phyloP scores from a whole-genome alignment of 2,113 vertebrate genomes.

The Dicerorhinus sumatrensis region DNA sequence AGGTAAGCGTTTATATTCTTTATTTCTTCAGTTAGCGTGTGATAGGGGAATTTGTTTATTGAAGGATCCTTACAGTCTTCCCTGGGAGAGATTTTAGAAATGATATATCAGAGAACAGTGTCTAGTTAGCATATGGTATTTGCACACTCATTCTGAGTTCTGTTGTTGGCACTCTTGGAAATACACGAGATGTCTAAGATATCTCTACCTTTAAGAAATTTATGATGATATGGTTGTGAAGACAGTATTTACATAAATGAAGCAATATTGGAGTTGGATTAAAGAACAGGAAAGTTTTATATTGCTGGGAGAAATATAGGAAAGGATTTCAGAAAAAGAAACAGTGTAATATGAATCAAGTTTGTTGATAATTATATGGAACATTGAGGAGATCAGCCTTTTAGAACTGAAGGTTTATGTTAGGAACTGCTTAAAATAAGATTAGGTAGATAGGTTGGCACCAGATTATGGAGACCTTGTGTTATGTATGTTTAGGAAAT shows the following conservation, averaged over 20 bases:
- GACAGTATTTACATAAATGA: neutral
- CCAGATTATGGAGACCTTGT: neutral
- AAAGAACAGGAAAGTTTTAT: neutral
- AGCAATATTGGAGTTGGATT: neutral
- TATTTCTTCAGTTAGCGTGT: slow-evolving; percentile 17
- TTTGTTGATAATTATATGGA: neutral
- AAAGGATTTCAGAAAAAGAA: neutral
- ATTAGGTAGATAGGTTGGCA: neutral
- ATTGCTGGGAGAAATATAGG: neutral
- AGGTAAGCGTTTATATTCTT: neutral
- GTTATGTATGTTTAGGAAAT: slow-evolving; percentile 23
- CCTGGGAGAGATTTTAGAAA: slow-evolving; percentile 12
- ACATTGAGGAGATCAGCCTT: neutral
- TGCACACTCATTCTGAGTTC: neutral
- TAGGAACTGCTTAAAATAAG: slow-evolving; percentile 10
- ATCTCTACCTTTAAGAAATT: neutral
- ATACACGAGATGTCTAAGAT: neutral
- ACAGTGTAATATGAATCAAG: neutral
- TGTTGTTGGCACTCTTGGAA: slow-evolving; percentile 12
- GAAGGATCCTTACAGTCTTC: neutral
- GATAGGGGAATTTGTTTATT: neutral
- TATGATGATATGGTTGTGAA: neutral
- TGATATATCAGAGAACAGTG: neutral
- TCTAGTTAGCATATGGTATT: slow-evolving; percentile 2
- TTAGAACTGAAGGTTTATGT: slow-evolving; percentile 22